phyloP scores from a whole-genome alignment of 2,888 invertebrate genomes.

The Boloria euphrosyne region DNA sequence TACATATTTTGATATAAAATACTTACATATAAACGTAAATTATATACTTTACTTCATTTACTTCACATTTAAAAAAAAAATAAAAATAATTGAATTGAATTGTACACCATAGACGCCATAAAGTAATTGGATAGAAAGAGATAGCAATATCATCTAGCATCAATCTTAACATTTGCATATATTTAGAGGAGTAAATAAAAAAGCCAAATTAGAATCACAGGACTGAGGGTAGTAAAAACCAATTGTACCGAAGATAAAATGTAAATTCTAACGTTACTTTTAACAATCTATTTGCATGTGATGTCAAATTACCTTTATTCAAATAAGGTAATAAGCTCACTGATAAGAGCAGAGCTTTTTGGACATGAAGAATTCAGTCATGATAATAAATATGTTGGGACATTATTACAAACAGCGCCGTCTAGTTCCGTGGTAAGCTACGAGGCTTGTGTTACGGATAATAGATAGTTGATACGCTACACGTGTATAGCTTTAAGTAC shows the following conservation, averaged over 20 bases:
- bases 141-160: conserved; percentile 55
- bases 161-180: conserved; percentile 63
- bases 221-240: conserved; percentile 41
- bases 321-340: conserved; percentile 8
- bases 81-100: no score
- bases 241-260: conserved; percentile 40
- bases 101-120: background rate
- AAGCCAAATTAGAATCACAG: conserved; percentile 47
- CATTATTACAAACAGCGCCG: no score
- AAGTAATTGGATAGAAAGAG: conserved; percentile 42
- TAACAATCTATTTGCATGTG: conserved; percentile 19
- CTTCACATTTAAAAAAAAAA: no score
- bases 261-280: conserved; percentile 38
- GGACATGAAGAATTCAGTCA: background rate
- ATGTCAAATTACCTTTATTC: conserved; percentile 21
- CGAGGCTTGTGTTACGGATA: no score
- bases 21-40: no score
- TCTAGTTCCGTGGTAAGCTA: no score
- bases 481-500: no score
- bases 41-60: no score
- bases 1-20: no score
- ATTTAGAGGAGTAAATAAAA: conserved; percentile 66
- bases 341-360: background rate
- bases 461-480: no score
- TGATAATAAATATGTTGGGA: background rate